A percentile compares a stretch with the other conserved stretches of the same genome.
These are phyloP conservation scores for Lasioglossum malachurum DNA, from an alignment of 2,888 invertebrate species.

Conservation along the genomic window DNA sequence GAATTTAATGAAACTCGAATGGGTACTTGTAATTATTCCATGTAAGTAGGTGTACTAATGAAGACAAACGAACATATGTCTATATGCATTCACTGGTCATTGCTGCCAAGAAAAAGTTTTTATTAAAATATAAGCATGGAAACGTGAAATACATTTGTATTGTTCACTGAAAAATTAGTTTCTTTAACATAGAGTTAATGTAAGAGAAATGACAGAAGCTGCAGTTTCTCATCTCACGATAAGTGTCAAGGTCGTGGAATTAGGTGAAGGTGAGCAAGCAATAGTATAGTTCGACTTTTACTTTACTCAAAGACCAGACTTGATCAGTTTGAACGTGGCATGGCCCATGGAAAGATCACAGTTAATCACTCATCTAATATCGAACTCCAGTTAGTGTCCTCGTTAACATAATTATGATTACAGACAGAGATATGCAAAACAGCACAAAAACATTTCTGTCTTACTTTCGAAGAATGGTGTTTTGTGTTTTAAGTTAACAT, in stretches of 20 bases:
- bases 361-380: background rate
- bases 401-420: conserved; percentile 15
- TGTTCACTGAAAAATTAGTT: background rate
- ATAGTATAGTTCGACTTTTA: conserved; percentile 74
- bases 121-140: background rate
- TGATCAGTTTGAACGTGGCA: conserved; percentile 43
- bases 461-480: background rate
- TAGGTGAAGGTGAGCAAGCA: conserved; percentile 79
- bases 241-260: conserved; percentile 75
- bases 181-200: background rate
- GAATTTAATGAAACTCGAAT: conserved; percentile 18
- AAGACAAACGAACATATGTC: conserved; percentile 17
- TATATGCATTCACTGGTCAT: background rate
- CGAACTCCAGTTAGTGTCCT: conserved; percentile 19
- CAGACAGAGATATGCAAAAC: background rate
- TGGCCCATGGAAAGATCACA: conserved; percentile 37
- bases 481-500: conserved; percentile 24
- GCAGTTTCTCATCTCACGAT: conserved; percentile 43
- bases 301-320: conserved; percentile 50
- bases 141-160: background rate
- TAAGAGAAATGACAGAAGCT: conserved; percentile 17
- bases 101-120: background rate
- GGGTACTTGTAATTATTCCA: conserved; percentile 26
- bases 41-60: conserved; percentile 25
- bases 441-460: conserved; percentile 9